Evolutionary conservation across 2,113 vertebrate species (phyloP).

Genomic region (Neodontobutis hainanensis): DNA sequence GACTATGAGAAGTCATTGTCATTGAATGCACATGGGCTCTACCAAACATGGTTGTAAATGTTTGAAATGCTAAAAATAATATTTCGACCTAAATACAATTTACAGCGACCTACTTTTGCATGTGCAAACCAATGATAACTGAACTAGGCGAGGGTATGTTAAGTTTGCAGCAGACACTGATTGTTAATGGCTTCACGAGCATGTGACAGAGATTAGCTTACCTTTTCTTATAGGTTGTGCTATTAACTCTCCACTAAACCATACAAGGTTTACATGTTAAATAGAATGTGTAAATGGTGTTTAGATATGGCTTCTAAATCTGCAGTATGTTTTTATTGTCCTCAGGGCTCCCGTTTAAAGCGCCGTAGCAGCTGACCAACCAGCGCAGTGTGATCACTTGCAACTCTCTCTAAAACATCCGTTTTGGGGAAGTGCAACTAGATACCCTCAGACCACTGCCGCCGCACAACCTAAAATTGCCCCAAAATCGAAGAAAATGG

Average conservation of each 20-base stretch:
- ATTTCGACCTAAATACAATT: neutral
- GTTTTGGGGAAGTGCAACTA: conserved; percentile 73
- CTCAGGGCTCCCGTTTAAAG: conserved; percentile 79
- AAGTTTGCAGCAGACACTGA: conserved; percentile 2
- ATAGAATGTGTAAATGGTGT: neutral
- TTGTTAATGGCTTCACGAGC: conserved; percentile 4
- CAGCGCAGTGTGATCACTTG: conserved; percentile 70
- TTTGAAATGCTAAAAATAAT: neutral
- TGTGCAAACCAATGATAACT: neutral
- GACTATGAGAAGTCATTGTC: neutral
- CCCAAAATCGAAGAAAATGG: conserved; percentile 80
- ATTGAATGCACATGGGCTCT: neutral
- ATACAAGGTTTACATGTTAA: neutral
- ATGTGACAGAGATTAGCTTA: neutral
- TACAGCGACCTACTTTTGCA: neutral
- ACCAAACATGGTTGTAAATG: neutral
- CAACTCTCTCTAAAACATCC: conserved; percentile 59
- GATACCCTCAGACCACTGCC: conserved; percentile 59
- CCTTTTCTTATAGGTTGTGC: neutral
- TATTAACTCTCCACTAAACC: neutral
- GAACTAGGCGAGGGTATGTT: neutral
- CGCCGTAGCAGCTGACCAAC: conserved; percentile 64
- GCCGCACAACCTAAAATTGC: conserved; percentile 47
- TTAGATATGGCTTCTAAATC: conserved; percentile 15
- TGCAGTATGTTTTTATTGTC: conserved; percentile 19